Evolutionary conservation across 2,113 vertebrate species (phyloP), one percentile per base, ranked within the genome.

Genomic region (Apus apus): DNA sequence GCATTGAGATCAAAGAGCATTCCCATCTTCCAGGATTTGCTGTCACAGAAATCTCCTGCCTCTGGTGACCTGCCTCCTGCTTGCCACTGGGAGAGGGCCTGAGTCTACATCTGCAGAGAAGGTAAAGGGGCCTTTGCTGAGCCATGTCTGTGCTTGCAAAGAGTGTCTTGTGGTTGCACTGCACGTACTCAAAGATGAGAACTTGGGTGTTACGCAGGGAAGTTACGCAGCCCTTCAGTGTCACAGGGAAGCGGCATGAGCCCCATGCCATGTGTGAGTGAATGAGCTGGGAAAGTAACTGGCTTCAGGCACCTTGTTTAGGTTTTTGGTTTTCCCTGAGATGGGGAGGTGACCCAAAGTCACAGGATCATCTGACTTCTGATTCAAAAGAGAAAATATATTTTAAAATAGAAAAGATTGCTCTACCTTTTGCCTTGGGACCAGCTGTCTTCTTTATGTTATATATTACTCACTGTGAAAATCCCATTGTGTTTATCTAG

Each of bases 181-280:
- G 27, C 32, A 10, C 26, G 0, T 38, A 4, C 2, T 56, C 8
- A 8, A 25, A 75, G 54, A 2, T 6, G 13, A 36, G 10, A 22
- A n/a, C 58, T 43, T 57, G 8, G 40, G 38, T 38, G 38, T 38
- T 38, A 38, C 38, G 10, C 38, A 38, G 38, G 38, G 38, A 38
- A 10, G 9, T 53, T 32, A 4, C 0, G 1, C 15, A 27, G 22
- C 8, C 7, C 23, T 26, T 1, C 0, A 1, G 4, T 25, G 36
- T 20, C 12, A 4, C 11, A 9, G 70, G 32, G 64, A 58, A 60
- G 23, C 8, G 3, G 10, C 2, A 2, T 26, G 51, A 74, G 36
- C 46, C 16, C 29, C 1, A 2, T 51, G 20, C 60, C 36, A 4
- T 5, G 3, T 57, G 11, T 30, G 30, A 5, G 18, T 20, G 16